Base-by-base conservation (phyloP, 1,140 invertebrate genomes). In the Solenopsis fugax region DNA sequence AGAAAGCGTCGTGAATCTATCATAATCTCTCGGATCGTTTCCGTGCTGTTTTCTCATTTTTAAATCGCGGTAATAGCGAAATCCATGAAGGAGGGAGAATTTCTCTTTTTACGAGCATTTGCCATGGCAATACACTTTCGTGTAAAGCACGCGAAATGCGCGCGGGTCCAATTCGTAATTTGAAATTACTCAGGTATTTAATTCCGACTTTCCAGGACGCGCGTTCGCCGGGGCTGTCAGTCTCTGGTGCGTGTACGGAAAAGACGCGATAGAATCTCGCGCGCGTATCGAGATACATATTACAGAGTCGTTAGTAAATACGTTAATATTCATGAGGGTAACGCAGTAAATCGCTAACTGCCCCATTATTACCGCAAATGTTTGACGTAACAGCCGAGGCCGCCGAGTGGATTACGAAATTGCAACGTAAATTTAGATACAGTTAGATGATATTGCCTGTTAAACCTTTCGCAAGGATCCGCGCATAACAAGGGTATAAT, bases 31-130 rank as follows among this genome's bases (percentile, higher is more conserved):
- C 54, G 54, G 16, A 52, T 72, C 48, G 69, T 86, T 90, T 90
- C 81, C 89, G 89, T 56, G 71, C 54, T 50, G 62, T 90, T 90
- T 90, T 88, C 81, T 81, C 89, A 85, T 90, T 90, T 86, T 72
- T 62, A 78, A 77, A 86, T 88, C 81, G 56, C 54, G 62, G 62
- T 62, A 72, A 45, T 82, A 73, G 75, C 87, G 81, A 88, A 90
- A 90, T 87, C 50, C 62, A 60, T 5, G 69, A 88, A 67, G 24
- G 50, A 37, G 86, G 76, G 84, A 84, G 67, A 58, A 86, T 90
- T 90, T 90, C 81, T 76, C 76, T 29, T 72, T 73, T 90, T 86
- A 77, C 86, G 56, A 73, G 52, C 21, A 37, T 37, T 84, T 21
- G 54, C 18, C 41, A 10, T 24, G 54, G 10, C 48, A n/a, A 21